A percentile compares a stretch with the other conserved stretches of the same genome.
These are phyloP conservation scores for Centropus bengalensis DNA, from an alignment of 2,113 vertebrate genomes.

Conservation along the genomic window DNA sequence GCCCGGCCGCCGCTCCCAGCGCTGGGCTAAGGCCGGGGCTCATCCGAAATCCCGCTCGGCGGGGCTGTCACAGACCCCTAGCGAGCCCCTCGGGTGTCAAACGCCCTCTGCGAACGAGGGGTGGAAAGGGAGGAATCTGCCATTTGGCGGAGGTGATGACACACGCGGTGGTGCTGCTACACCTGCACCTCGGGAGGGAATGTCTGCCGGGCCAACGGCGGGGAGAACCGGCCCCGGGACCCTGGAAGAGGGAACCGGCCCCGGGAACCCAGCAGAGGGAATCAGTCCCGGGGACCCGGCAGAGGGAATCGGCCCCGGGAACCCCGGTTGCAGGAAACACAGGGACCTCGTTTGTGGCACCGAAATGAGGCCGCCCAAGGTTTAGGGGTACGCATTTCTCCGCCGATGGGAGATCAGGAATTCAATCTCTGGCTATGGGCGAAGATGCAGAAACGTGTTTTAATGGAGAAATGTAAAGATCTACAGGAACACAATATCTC, in stretches of 20 bases:
- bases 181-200: slow-evolving; percentile 84
- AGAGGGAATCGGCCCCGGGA: not conserved
- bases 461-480: not conserved
- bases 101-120: not conserved
- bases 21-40: not conserved
- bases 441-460: not conserved
- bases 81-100: not conserved
- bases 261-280: not conserved
- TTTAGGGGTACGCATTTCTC: not conserved
- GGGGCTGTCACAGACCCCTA: not conserved
- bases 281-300: not conserved
- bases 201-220: slow-evolving; percentile 48
- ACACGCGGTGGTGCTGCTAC: slow-evolving; percentile 84
- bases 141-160: slow-evolving; percentile 84
- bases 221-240: not conserved
- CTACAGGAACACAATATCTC: not conserved
- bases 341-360: not conserved
- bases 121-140: slow-evolving; percentile 44
- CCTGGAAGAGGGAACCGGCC: not conserved
- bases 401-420: not conserved
- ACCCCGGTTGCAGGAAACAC: not conserved
- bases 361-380: not conserved
- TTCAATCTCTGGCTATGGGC: not conserved
- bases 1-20: not conserved
- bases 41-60: not conserved